Evolutionary conservation across 2,797 vertebrate species (phyloP).

Genomic region (Gallinago solitaria): DNA sequence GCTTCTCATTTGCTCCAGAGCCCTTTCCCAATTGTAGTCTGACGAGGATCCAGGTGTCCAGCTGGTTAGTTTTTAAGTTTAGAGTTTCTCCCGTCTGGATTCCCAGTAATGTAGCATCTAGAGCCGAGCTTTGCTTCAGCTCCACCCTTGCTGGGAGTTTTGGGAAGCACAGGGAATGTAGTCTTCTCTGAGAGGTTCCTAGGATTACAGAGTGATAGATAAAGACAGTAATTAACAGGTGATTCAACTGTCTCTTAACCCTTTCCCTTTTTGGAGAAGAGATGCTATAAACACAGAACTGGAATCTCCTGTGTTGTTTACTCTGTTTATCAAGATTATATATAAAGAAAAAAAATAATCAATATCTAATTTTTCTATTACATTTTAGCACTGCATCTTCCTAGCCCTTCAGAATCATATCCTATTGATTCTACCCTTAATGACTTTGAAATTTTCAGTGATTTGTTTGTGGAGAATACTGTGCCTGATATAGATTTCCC

Average conservation of each 20-base stretch:
- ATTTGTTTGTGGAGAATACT: conserved; percentile 74
- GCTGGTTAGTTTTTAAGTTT: conserved; percentile 24
- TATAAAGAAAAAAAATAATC: conserved; percentile 52
- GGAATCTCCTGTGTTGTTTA: conserved; percentile 61
- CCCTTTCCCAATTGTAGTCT: not conserved
- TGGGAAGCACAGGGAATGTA: conserved; percentile 7
- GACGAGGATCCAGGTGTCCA: not conserved
- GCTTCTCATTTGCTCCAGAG: not conserved
- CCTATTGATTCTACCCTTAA: conserved; percentile 74
- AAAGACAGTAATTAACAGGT: conserved; percentile 73
- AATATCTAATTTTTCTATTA: conserved; percentile 73
- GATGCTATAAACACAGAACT: conserved; percentile 18
- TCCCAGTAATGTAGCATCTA: conserved; percentile 27
- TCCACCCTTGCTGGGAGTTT: conserved; percentile 28
- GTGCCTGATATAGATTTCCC: conserved; percentile 74
- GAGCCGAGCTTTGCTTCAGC: conserved; percentile 46
- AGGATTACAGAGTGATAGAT: conserved; percentile 47
- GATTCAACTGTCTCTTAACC: conserved; percentile 58
- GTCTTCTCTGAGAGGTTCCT: conserved; percentile 60
- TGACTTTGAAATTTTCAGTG: conserved; percentile 73
- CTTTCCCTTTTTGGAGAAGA: conserved; percentile 48
- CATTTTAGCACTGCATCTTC: conserved; percentile 67
- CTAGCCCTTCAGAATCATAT: conserved; percentile 67
- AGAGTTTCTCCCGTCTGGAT: conserved; percentile 58
- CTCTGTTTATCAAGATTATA: conserved; percentile 65